A percentile compares a stretch with the other conserved stretches of the same genome.
phyloP scores from a whole-genome alignment of 2,797 vertebrate species.

The Taenioides sp. region DNA sequence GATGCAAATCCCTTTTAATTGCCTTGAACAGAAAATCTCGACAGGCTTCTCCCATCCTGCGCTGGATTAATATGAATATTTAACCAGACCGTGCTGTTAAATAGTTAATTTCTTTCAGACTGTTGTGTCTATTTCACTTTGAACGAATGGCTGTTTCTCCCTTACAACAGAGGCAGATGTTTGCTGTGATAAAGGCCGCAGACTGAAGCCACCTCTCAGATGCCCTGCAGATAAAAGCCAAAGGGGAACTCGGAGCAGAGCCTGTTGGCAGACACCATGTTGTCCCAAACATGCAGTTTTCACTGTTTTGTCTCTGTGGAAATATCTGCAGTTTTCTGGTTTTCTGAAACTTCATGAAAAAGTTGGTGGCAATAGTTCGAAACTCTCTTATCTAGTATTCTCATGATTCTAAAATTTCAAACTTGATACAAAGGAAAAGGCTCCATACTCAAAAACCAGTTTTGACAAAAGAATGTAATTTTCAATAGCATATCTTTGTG shows the following conservation, averaged over 20 bases:
- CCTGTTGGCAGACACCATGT: conserved; percentile 30
- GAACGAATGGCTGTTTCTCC: conserved; percentile 54
- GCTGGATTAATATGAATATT: conserved; percentile 78
- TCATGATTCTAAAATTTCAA: too few species aligned
- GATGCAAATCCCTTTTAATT: conserved; percentile 66
- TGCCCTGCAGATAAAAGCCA: conserved; percentile 37
- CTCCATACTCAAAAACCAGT: too few species aligned
- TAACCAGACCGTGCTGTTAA: conserved; percentile 74
- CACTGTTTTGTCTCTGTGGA: background rate
- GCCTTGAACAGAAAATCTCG: conserved; percentile 42
- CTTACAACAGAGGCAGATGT: conserved; percentile 62
- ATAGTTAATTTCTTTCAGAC: conserved; percentile 77
- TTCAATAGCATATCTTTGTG: too few species aligned
- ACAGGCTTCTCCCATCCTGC: conserved; percentile 52
- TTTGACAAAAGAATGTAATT: too few species aligned
- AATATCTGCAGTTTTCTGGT: background rate
- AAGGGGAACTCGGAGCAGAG: conserved; percentile 22
- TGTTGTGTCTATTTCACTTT: conserved; percentile 63
- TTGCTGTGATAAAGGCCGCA: conserved; percentile 58
- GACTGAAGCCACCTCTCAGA: conserved; percentile 56
- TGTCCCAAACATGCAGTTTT: conserved; percentile 6
- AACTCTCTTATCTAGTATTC: too few species aligned
- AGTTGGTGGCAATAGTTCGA: too few species aligned
- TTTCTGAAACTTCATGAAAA: background rate
- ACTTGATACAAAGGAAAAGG: too few species aligned